Evolutionary conservation across 1,140 invertebrate genomes (phyloP), one percentile per base, ranked within the genome.

Genomic region (Eupeodes corollae): DNA sequence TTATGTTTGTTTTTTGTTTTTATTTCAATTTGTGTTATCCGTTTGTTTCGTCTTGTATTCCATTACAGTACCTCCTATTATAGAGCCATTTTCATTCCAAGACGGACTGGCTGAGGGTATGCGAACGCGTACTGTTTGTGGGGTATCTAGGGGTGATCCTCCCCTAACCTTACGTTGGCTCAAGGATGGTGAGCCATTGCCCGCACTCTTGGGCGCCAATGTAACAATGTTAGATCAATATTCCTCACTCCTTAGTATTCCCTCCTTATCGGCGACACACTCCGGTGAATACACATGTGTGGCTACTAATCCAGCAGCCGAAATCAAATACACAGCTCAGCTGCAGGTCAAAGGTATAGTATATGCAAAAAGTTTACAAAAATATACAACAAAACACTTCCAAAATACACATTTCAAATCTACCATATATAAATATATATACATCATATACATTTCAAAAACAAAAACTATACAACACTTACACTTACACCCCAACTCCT

Each of bases 281-380:
- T 79, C 81, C 48, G 86, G 86, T 54, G 82, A 84, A 67, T 88
- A 87, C 71, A 87, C 84, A 46, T 88, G 86, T 70, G 78, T 84
- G 59, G 84, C 85, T 60, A 79, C 78, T 70, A 87, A 87, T 71
- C 78, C 78, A 57, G 84, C 83, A 56, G 79, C 83, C 57, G 78
- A 84, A 70, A 81, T 83, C 66, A 83, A 82, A 74, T 85, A 81
- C 75, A 83, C 83, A 59, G 82, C 84, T 68, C 79, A 79, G 70
- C 78, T 88, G 56, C 79, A 81, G 73, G 85, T 88, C 64, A 85
- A 85, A 85, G 84, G 84, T 87, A 84, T 79, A 73, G 73, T 74
- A 71, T 60, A 48, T 8, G n/a, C 18, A 42, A 45, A 33, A 44
- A 14, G 5, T 18, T 41, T 3, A 16, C 16, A 30, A 45, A 45